Evolutionary conservation across 1,140 invertebrate genomes (phyloP).

Genomic region (Stenopsyche tienmushanensis): DNA sequence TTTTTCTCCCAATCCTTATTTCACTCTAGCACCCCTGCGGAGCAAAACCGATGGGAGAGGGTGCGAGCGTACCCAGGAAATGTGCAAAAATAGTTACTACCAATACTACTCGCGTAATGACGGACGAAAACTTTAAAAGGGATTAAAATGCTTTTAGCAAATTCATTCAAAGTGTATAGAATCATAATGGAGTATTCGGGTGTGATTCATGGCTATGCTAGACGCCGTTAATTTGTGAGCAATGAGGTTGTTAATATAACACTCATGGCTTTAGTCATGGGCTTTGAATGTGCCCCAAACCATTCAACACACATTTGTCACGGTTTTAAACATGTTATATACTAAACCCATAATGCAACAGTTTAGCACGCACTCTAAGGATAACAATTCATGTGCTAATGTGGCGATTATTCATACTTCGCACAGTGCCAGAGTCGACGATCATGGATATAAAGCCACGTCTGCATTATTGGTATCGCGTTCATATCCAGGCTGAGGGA

Average conservation of each 20-base stretch:
- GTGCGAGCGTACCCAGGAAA: too few relatives aligned
- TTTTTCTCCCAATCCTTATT: conserved; percentile 37
- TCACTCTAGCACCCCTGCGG: conserved; percentile 10
- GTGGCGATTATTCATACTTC: neutral
- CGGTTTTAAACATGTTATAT: neutral
- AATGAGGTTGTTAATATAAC: neutral
- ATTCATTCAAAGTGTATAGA: too few relatives aligned
- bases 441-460: neutral
- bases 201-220: too few relatives aligned
- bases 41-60: neutral
- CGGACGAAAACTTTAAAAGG: too few relatives aligned
- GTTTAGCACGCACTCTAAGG: neutral
- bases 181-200: too few relatives aligned
- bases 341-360: neutral
- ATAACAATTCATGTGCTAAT: neutral
- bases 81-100: too few relatives aligned
- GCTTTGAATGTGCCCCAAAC: neutral
- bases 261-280: neutral
- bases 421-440: neutral
- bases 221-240: neutral
- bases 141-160: too few relatives aligned
- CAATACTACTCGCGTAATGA: too few relatives aligned
- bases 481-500: too few relatives aligned
- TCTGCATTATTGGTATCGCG: too few relatives aligned
- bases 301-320: neutral